phyloP scores from a whole-genome alignment of 2,888 invertebrate species.

The Netelia melanura region DNA sequence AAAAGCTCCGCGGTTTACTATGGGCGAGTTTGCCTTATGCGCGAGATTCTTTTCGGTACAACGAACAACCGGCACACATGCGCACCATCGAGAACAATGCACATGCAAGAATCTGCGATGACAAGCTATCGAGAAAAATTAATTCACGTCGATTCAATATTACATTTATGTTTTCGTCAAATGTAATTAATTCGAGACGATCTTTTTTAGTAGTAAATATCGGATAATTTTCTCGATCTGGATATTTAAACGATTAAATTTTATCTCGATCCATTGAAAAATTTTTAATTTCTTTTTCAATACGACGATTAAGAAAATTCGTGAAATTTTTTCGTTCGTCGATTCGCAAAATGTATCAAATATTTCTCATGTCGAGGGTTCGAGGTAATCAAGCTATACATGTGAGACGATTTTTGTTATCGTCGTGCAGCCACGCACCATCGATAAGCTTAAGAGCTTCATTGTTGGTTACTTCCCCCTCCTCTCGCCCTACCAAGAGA shows the following conservation, averaged over 20 bases:
- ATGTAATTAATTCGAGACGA: too few relatives aligned
- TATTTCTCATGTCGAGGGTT: constrained; percentile 8
- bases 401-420: constrained; percentile 72
- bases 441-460: constrained; percentile 76
- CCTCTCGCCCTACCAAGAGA: constrained; percentile 14
- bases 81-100: background rate
- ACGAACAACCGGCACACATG: background rate
- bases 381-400: constrained; percentile 35
- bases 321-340: background rate
- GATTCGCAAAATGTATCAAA: constrained; percentile 4
- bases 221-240: too few relatives aligned
- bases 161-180: too few relatives aligned
- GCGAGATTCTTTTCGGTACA: background rate
- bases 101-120: constrained; percentile 30
- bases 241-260: too few relatives aligned
- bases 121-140: constrained; percentile 28
- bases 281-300: background rate
- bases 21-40: background rate
- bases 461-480: constrained; percentile 70
- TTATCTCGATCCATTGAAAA: too few relatives aligned
- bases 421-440: constrained; percentile 71
- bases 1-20: constrained; percentile 42
- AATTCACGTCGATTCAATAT: too few relatives aligned
- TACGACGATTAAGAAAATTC: constrained; percentile 5
- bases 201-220: too few relatives aligned